Percentiles rank a stretch among this genome's conserved stretches.
Evolutionary conservation across 2,113 vertebrate species (phyloP).

Genomic region (Pipra filicauda): DNA sequence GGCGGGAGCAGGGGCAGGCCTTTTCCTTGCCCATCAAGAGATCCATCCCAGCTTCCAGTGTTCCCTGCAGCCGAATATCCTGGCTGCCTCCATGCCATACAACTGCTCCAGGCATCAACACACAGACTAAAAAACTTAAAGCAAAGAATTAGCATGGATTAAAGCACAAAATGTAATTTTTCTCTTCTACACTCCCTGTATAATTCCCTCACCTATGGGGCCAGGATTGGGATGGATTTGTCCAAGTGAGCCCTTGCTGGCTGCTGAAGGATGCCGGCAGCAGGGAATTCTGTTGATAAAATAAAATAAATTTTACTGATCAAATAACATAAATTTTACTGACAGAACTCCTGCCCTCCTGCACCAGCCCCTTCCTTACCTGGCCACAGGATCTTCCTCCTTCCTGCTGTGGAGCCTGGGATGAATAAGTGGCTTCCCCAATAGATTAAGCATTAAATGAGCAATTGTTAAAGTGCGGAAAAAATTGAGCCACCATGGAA

Average conservation of each 20-base stretch:
- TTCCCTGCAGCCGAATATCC: neutral
- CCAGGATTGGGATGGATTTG: neutral
- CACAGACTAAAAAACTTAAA: neutral
- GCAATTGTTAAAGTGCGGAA: neutral
- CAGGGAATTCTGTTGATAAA: neutral
- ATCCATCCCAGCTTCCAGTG: neutral
- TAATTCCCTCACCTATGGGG: neutral
- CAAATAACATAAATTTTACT: neutral
- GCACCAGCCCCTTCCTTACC: neutral
- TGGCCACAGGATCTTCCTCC: neutral
- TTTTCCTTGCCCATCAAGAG: neutral
- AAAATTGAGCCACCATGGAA: neutral
- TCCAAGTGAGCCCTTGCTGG: neutral
- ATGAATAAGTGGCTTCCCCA: fast-evolving
- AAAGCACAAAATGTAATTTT: neutral
- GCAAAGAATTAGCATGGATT: neutral
- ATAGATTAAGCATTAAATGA: neutral
- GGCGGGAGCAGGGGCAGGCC: neutral
- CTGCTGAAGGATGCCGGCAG: neutral
- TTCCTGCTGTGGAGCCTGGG: neutral
- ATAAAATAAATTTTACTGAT: neutral
- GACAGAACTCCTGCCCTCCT: neutral
- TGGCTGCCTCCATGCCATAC: fast-evolving
- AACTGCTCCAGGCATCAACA: neutral
- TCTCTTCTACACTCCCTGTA: neutral